These are phyloP conservation scores for Nyctereutes procyonoides DNA, from an alignment of 2,113 vertebrate species.

Conservation along the genomic window DNA sequence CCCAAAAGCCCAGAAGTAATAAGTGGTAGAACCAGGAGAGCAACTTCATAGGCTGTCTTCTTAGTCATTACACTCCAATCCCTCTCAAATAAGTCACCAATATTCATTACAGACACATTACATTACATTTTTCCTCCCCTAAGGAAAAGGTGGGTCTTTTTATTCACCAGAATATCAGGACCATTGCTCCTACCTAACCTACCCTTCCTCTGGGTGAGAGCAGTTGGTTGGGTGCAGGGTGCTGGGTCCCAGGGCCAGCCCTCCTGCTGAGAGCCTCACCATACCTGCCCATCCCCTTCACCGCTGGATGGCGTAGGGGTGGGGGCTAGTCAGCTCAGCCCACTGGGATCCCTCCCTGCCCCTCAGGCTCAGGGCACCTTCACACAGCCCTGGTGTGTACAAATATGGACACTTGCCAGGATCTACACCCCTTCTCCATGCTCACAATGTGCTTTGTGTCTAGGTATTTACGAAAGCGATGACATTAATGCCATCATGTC, in stretches of 20 bases:
- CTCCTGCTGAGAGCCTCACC: background rate
- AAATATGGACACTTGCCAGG: accelerated
- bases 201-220: background rate
- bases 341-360: background rate
- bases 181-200: background rate
- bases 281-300: background rate
- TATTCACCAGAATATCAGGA: background rate
- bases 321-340: background rate
- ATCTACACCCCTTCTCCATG: accelerated
- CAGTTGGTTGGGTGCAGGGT: background rate
- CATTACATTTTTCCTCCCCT: no score
- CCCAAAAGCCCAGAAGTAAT: background rate
- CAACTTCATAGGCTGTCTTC: background rate
- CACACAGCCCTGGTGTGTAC: background rate
- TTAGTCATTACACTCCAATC: background rate
- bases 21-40: background rate
- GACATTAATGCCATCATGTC: conserved; percentile 85
- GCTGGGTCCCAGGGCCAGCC: background rate
- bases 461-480: conserved; percentile 90
- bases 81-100: background rate
- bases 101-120: background rate
- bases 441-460: conserved; percentile 54
- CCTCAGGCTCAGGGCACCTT: background rate
- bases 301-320: background rate
- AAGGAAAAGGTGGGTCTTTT: background rate